These are phyloP conservation scores for Zonotrichia leucophrys DNA, from an alignment of 2,113 vertebrate genomes.

Conservation along the genomic window DNA sequence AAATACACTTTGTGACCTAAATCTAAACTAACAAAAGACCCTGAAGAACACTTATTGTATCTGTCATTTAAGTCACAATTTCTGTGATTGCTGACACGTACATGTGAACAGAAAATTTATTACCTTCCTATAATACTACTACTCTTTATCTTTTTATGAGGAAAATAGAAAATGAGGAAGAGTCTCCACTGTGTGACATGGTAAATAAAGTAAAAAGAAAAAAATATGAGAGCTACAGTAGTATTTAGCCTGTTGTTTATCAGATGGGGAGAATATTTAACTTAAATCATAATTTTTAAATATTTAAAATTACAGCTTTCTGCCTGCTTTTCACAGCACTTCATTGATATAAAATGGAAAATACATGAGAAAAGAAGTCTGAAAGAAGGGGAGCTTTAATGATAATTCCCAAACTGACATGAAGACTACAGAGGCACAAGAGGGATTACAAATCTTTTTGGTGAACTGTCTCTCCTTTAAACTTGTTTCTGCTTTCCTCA, in stretches of 20 bases:
- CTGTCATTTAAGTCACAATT: conserved; percentile 2
- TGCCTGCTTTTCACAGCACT: not conserved
- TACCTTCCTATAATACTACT: not conserved
- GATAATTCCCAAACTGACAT: conserved; percentile 11
- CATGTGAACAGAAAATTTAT: not conserved
- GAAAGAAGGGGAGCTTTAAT: not conserved
- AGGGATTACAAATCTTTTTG: conserved; percentile 54
- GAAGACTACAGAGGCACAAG: conserved; percentile 61
- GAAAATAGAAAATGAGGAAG: not conserved
- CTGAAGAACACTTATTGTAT: not conserved
- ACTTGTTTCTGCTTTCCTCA: conserved; percentile 60
- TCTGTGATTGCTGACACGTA: conserved; percentile 7
- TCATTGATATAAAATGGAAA: conserved; percentile 23
- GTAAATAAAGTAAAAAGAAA: not conserved
- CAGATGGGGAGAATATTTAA: not conserved
- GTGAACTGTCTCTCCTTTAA: conserved; percentile 54
- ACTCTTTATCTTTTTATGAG: not conserved
- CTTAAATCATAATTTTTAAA: not conserved
- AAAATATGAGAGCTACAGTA: not conserved
- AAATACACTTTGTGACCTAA: conserved; percentile 23
- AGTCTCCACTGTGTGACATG: not conserved
- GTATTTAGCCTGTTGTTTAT: not conserved
- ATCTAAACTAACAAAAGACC: conserved; percentile 22
- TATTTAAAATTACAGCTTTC: not conserved
- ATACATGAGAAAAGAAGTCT: conserved; percentile 1